These are phyloP conservation scores for Neogobius melanostomus DNA, from an alignment of 2,113 vertebrate genomes.

Conservation along the genomic window DNA sequence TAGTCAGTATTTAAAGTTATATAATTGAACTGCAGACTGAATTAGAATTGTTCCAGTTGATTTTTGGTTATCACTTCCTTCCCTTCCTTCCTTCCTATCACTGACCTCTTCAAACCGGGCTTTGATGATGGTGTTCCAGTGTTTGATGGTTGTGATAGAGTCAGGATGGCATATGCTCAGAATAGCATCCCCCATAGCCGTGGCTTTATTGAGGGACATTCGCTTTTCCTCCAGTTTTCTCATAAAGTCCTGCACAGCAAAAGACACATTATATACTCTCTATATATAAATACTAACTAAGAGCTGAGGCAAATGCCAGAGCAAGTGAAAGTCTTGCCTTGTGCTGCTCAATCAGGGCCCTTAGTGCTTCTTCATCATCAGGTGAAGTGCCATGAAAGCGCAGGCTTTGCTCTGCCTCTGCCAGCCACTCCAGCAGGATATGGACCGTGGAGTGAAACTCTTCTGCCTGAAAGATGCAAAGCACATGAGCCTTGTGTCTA, in stretches of 20 bases:
- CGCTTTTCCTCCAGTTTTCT: slow-evolving; percentile 95
- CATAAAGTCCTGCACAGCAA: slow-evolving; percentile 87
- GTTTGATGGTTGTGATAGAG: slow-evolving; percentile 96
- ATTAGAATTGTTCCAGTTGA: not conserved
- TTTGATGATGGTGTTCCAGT: slow-evolving; percentile 99
- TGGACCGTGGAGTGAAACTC: slow-evolving; percentile 96
- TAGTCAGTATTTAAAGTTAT: not conserved
- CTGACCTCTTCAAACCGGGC: slow-evolving; percentile 97
- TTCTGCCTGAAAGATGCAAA: slow-evolving; percentile 81
- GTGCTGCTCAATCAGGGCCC: slow-evolving; percentile 88
- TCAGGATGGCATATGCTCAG: slow-evolving; percentile 95
- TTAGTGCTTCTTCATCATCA: slow-evolving; percentile 92
- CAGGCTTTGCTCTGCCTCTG: slow-evolving; percentile 92
- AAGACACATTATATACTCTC: not conserved
- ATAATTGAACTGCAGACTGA: not conserved
- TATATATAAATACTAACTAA: not conserved
- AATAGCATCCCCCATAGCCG: slow-evolving; percentile 90
- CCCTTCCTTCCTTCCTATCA: too few species aligned
- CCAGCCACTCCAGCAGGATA: slow-evolving; percentile 93
- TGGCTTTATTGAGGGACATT: slow-evolving; percentile 86
- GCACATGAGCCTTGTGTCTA: slow-evolving; percentile 4
- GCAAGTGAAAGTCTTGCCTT: slow-evolving; percentile 73
- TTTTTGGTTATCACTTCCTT: not conserved
- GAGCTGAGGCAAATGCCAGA: not conserved
- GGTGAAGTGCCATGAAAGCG: slow-evolving; percentile 94